A percentile compares a stretch with the other conserved stretches of the same genome.
phyloP scores from a whole-genome alignment of 2,888 invertebrate genomes.

The Brachyptera risi region DNA sequence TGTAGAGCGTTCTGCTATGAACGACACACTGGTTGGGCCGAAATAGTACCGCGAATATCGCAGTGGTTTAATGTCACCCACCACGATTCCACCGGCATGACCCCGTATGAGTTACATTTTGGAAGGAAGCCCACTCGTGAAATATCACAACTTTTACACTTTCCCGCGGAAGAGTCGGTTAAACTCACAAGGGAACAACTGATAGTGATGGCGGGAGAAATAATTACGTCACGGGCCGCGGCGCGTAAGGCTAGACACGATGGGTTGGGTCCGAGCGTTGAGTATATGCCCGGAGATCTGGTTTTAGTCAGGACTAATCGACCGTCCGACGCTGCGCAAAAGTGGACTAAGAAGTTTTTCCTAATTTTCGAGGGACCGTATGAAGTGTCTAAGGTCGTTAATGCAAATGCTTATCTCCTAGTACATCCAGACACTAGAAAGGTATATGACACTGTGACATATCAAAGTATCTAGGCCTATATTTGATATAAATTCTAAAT shows the following conservation, averaged over 20 bases:
- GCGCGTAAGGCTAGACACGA: not conserved
- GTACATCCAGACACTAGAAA: too few relatives aligned
- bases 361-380: slow-evolving; percentile 1
- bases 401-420: not conserved
- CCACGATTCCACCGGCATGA: not conserved
- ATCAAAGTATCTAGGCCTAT: too few relatives aligned
- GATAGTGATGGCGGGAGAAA: not conserved
- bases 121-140: not conserved
- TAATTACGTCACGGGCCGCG: not conserved
- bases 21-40: not conserved
- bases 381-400: not conserved
- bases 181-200: not conserved
- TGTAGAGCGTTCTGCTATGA: not conserved
- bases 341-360: slow-evolving; percentile 2
- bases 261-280: too few relatives aligned
- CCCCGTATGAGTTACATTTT: not conserved
- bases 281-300: too few relatives aligned
- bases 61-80: not conserved
- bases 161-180: not conserved
- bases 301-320: not conserved
- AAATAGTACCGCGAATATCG: not conserved
- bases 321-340: not conserved
- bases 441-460: too few relatives aligned
- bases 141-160: not conserved
- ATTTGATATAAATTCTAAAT: too few relatives aligned